A percentile compares a stretch with the other conserved stretches of the same genome.
These are phyloP conservation scores for Dysmachus trigonus DNA, from an alignment of 2,888 invertebrate genomes.

Conservation along the genomic window DNA sequence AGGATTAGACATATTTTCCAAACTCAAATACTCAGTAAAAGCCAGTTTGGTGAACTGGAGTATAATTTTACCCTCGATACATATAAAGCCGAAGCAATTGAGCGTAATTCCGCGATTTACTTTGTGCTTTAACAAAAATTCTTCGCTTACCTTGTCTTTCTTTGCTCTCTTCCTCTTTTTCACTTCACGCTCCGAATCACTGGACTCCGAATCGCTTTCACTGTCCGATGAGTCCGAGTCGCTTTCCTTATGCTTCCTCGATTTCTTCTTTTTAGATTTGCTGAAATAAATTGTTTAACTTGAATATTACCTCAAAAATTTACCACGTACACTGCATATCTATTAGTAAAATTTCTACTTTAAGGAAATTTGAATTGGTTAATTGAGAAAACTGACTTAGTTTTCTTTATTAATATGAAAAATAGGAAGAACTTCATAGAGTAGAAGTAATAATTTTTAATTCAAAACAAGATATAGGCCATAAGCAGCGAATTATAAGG, in stretches of 20 bases:
- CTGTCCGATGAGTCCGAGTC: constrained; percentile 64
- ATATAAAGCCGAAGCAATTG: neutral
- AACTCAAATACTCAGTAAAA: neutral
- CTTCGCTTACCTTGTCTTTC: constrained; percentile 61
- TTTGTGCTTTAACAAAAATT: neutral
- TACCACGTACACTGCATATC: constrained; percentile 15
- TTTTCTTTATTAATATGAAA: neutral
- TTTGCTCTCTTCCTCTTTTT: constrained; percentile 61
- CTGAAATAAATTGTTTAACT: constrained; percentile 56
- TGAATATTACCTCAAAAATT: neutral
- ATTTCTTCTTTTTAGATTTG: constrained; percentile 68
- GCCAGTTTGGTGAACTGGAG: neutral
- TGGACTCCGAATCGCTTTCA: constrained; percentile 57
- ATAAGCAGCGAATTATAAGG: neutral
- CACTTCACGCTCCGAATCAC: constrained; percentile 61
- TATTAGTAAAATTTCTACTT: constrained; percentile 10
- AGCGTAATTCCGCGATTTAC: neutral
- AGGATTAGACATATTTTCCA: neutral
- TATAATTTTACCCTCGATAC: constrained; percentile 8
- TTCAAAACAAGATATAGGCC: neutral
- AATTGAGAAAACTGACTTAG: neutral
- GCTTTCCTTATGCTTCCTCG: constrained; percentile 67
- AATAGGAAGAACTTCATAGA: neutral
- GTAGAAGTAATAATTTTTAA: neutral
- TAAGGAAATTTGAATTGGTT: constrained; percentile 36